These are phyloP conservation scores for Scaptomyza cyrtandrae DNA, from an alignment of 2,888 invertebrate genomes.

Conservation along the genomic window DNA sequence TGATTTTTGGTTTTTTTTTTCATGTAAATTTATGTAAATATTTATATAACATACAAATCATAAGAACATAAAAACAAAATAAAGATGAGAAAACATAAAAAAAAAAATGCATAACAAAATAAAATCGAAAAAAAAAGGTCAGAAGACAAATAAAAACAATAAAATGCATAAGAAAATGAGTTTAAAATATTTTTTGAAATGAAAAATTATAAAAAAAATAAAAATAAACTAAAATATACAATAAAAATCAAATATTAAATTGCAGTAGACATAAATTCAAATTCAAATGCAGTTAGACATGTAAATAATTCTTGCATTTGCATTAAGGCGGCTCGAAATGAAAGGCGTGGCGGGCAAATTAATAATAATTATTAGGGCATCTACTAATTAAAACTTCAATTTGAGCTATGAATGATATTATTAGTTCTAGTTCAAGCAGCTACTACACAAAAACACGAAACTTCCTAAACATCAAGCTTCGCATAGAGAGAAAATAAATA, in stretches of 20 bases:
- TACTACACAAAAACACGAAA: constrained; percentile 57
- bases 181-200: constrained; percentile 35
- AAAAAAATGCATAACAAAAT: constrained; percentile 26
- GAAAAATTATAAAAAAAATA: constrained; percentile 2
- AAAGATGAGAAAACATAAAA: constrained; percentile 48
- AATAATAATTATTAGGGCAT: constrained; percentile 15
- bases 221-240: constrained; percentile 1
- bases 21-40: constrained; percentile 67
- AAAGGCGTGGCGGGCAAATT: constrained; percentile 41
- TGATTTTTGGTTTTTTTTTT: constrained; percentile 53
- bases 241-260: constrained; percentile 50
- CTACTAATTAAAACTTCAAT: not conserved
- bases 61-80: constrained; percentile 31
- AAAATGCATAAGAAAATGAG: constrained; percentile 22
- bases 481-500: constrained; percentile 5
- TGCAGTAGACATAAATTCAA: constrained; percentile 61
- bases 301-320: constrained; percentile 40
- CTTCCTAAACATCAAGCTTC: constrained; percentile 21
- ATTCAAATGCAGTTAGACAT: constrained; percentile 79
- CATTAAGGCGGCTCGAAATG: constrained; percentile 49
- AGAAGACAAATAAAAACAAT: constrained; percentile 10
- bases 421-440: constrained; percentile 55
- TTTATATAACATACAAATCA: constrained; percentile 73
- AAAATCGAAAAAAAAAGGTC: not conserved
- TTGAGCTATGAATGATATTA: constrained; percentile 16